These are phyloP conservation scores for Hipposideros armiger DNA, from an alignment of 2,113 vertebrate species.

Conservation along the genomic window DNA sequence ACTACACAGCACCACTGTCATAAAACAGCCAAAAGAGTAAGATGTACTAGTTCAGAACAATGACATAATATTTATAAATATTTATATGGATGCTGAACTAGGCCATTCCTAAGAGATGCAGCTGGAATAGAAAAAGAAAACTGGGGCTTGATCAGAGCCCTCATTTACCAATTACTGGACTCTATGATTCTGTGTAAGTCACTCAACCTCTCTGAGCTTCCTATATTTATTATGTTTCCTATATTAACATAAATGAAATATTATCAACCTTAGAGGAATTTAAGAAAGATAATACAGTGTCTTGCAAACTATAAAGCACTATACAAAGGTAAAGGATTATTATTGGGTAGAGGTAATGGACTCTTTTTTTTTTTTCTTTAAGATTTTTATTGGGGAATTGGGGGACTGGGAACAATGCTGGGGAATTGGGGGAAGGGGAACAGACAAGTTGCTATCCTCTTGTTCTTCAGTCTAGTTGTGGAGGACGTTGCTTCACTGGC, in stretches of 20 bases:
- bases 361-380: background rate
- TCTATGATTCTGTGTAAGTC: background rate
- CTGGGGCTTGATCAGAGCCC: background rate
- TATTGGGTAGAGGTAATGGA: background rate
- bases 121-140: constrained; percentile 56
- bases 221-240: background rate
- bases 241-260: background rate
- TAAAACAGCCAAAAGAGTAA: constrained; percentile 45
- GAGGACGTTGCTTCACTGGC: no score
- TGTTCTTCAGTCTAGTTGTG: no score
- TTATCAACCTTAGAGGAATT: background rate
- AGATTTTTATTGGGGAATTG: no score
- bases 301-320: background rate
- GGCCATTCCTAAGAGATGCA: constrained; percentile 24
- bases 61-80: constrained; percentile 70
- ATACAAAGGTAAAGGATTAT: background rate
- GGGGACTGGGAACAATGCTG: no score
- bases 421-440: no score
- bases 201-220: constrained; percentile 16
- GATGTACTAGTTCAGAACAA: constrained; percentile 10
- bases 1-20: background rate
- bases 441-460: no score
- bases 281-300: background rate
- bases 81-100: constrained; percentile 57
- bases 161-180: constrained; percentile 22